Conservation (phyloP, 2,113 vertebrate genomes). For the Terrapene triunguis region DNA sequence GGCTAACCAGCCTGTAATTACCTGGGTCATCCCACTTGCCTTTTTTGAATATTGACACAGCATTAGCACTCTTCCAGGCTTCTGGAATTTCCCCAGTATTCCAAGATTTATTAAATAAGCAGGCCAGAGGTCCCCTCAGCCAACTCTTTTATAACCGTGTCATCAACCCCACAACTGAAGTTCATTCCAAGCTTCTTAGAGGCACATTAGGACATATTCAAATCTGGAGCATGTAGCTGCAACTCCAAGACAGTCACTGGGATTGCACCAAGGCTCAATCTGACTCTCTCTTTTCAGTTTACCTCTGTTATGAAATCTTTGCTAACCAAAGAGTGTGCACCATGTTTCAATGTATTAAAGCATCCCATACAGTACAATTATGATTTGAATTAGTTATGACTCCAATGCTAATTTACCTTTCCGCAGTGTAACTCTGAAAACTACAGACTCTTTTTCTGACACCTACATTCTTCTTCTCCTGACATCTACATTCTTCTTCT, state of each 20-base stretch:
- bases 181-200: neutral
- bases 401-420: slow-evolving; percentile 16
- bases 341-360: neutral
- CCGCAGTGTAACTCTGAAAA: neutral
- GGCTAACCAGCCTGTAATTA: neutral
- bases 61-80: neutral
- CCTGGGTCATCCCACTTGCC: slow-evolving; percentile 15
- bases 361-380: neutral
- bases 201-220: neutral
- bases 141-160: accelerated
- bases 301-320: neutral
- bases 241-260: neutral
- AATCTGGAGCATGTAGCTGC: neutral
- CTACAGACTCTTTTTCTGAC: neutral
- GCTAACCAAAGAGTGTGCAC: slow-evolving; percentile 13
- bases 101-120: neutral
- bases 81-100: neutral
- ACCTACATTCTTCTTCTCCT: neutral
- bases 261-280: neutral
- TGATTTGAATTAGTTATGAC: neutral
- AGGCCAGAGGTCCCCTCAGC: neutral
- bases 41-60: neutral
- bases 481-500: neutral
- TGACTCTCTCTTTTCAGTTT: neutral
- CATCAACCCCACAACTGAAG: accelerated